These are phyloP conservation scores for Oenanthe oenanthe DNA, from an alignment of 2,113 vertebrate species.

Conservation along the genomic window DNA sequence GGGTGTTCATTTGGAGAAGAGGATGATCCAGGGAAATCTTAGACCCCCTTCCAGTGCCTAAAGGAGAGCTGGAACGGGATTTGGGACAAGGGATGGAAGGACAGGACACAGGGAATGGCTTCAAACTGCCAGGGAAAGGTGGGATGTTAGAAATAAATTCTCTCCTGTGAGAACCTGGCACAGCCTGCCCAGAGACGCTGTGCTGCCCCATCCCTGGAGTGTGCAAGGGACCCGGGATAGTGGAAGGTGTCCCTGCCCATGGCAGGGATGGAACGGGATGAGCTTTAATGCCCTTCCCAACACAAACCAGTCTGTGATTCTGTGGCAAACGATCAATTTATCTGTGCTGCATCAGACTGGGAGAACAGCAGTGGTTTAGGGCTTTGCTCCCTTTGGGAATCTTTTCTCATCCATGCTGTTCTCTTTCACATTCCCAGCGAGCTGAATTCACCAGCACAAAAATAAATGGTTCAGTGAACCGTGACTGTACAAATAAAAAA, in stretches of 20 bases:
- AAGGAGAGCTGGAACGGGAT: not conserved
- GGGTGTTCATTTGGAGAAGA: accelerated
- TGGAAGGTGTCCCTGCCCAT: not conserved
- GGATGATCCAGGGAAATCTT: accelerated
- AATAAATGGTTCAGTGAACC: not conserved
- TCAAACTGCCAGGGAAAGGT: not conserved
- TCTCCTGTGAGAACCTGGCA: not conserved
- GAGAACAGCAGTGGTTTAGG: accelerated
- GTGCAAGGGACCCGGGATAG: not conserved
- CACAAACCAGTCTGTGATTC: not conserved
- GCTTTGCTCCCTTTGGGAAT: accelerated
- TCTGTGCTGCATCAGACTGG: accelerated
- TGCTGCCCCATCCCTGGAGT: not conserved
- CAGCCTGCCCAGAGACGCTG: not conserved
- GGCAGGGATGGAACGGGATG: not conserved
- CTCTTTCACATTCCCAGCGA: accelerated
- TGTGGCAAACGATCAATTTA: accelerated
- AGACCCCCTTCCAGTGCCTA: accelerated
- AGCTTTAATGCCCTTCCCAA: not conserved
- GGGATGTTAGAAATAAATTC: too few species aligned
- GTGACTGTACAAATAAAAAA: accelerated
- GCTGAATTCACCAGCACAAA: not conserved
- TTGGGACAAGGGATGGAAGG: not conserved
- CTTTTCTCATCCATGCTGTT: not conserved
- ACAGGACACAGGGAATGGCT: not conserved